phyloP scores from a whole-genome alignment of 2,113 vertebrate species.

The Hyla sarda region DNA sequence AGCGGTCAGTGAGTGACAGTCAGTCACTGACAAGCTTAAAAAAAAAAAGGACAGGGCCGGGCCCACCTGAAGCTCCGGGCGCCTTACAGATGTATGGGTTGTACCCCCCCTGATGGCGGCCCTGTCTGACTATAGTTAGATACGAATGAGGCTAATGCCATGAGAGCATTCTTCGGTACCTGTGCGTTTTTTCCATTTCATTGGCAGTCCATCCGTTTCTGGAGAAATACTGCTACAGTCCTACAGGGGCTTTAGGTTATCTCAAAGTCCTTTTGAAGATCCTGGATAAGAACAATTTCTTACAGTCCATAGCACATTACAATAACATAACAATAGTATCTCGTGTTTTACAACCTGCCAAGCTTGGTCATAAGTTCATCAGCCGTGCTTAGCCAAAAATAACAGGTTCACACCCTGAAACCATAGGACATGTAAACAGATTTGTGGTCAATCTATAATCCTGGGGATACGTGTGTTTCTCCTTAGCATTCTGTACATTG shows the following conservation, averaged over 20 bases:
- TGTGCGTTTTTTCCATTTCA: too few relatives aligned
- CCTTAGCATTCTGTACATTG: background rate
- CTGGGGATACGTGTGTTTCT: background rate
- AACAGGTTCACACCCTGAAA: constrained; percentile 15
- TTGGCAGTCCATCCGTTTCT: too few relatives aligned
- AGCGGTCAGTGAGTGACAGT: too few relatives aligned
- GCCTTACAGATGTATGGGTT: too few relatives aligned
- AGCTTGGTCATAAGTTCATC: background rate
- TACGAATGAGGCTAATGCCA: too few relatives aligned
- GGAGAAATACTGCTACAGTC: too few relatives aligned
- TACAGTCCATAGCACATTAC: background rate
- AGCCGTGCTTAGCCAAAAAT: background rate
- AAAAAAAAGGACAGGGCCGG: too few relatives aligned
- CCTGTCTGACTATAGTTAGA: too few relatives aligned
- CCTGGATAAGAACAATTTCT: background rate
- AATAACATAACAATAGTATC: background rate
- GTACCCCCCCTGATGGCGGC: too few relatives aligned
- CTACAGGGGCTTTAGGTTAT: background rate
- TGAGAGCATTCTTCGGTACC: too few relatives aligned
- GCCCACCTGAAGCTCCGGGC: too few relatives aligned
- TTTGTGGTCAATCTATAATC: background rate
- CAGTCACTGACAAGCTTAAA: too few relatives aligned
- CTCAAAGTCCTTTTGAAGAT: background rate
- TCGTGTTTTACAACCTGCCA: background rate
- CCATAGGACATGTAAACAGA: background rate